A percentile compares a stretch with the other conserved stretches of the same genome.
Conservation (phyloP, 2,888 invertebrate genomes). For the Nomada ruficornis region DNA sequence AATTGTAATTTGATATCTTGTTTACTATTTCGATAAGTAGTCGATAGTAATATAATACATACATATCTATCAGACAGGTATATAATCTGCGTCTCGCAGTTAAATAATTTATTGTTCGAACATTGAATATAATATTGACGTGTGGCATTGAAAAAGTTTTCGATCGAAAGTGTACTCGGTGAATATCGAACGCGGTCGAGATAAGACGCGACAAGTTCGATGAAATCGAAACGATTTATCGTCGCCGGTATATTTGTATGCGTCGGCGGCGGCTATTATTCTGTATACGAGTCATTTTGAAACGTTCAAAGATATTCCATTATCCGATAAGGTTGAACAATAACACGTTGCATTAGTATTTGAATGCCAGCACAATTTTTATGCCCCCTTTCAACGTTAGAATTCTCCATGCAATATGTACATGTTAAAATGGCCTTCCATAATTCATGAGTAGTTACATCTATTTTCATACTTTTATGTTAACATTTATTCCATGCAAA, state of each 20-base stretch:
- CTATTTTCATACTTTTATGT: neutral
- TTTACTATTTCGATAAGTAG: slow-evolving; percentile 44
- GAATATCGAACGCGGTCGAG: neutral
- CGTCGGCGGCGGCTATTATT: neutral
- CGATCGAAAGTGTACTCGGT: neutral
- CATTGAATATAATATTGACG: neutral
- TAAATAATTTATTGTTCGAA: slow-evolving; percentile 23
- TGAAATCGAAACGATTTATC: slow-evolving; percentile 33
- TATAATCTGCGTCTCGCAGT: neutral
- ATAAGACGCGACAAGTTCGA: slow-evolving; percentile 26
- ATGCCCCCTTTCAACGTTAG: neutral
- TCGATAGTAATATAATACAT: slow-evolving; percentile 17
- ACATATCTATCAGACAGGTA: neutral
- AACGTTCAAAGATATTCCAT: slow-evolving; percentile 12
- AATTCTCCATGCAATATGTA: slow-evolving; percentile 5
- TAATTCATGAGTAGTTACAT: slow-evolving; percentile 6
- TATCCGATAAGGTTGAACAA: slow-evolving; percentile 29
- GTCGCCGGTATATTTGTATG: neutral
- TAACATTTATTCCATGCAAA: neutral
- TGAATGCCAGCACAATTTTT: slow-evolving; percentile 6
- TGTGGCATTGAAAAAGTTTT: slow-evolving; percentile 6
- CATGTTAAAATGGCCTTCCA: slow-evolving; percentile 5
- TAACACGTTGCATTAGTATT: slow-evolving; percentile 24
- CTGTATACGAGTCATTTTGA: neutral
- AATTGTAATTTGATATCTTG: slow-evolving; percentile 46